A percentile compares a stretch with the other conserved stretches of the same genome.
Evolutionary conservation across 2,113 vertebrate genomes (phyloP).

Genomic region (Mohoua ochrocephala): DNA sequence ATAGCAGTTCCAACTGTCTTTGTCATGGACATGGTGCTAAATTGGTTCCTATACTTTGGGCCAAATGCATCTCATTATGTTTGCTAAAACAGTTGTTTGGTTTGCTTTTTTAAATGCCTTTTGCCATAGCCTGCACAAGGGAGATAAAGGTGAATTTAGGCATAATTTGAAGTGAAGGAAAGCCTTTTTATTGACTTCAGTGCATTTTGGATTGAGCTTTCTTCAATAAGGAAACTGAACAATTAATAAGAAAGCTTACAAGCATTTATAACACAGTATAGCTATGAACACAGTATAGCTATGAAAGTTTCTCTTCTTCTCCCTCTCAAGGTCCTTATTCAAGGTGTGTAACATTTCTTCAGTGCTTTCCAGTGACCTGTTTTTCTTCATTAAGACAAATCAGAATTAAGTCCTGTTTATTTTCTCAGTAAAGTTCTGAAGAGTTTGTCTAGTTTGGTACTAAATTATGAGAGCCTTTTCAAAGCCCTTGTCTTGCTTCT

Average conservation of each 20-base stretch:
- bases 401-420: neutral
- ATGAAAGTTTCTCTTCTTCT: neutral
- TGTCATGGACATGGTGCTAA: neutral
- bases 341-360: neutral
- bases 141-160: neutral
- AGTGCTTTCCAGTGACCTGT: neutral
- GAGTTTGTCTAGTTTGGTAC: neutral
- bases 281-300: neutral
- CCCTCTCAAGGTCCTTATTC: neutral
- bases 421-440: neutral
- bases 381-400: neutral
- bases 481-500: neutral
- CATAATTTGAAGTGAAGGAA: neutral
- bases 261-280: neutral
- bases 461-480: neutral
- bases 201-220: neutral
- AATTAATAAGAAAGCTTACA: neutral
- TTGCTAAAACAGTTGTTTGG: neutral
- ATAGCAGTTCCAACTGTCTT: neutral
- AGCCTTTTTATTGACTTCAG: neutral
- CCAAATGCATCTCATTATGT: neutral
- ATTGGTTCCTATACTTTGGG: neutral
- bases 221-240: neutral
- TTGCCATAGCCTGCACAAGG: neutral
- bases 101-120: neutral